Percentiles rank a stretch among this genome's conserved stretches.
These are phyloP conservation scores for Patiria pectinifera DNA, from an alignment of 53 echinoderm and acorn worm genomes.

Conservation along the genomic window DNA sequence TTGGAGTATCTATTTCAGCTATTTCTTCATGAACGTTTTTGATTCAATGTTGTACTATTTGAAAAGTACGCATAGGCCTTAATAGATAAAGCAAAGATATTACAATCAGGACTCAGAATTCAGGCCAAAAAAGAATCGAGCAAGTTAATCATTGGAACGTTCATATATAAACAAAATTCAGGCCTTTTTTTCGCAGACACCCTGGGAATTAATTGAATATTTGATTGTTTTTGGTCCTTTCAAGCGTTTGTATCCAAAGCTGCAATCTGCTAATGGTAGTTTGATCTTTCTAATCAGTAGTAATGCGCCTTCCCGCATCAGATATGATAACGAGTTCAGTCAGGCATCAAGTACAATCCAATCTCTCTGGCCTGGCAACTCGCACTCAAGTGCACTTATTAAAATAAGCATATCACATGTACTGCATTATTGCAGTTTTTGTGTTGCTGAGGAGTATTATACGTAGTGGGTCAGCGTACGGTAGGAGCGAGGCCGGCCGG, in stretches of 20 bases:
- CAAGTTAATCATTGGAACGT: not conserved
- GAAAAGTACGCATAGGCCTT: too few species aligned
- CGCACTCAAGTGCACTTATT: constrained; percentile 55
- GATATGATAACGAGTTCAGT: constrained; percentile 55
- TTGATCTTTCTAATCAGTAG: constrained; percentile 51
- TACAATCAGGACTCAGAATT: too few species aligned
- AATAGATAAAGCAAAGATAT: too few species aligned
- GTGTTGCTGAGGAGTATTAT: constrained; percentile 13
- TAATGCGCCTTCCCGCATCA: constrained; percentile 50
- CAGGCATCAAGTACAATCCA: constrained; percentile 48
- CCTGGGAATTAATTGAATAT: constrained; percentile 36
- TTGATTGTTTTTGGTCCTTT: constrained; percentile 25
- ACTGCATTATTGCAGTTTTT: constrained; percentile 46
- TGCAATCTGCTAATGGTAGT: constrained; percentile 44
- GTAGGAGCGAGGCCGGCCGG: not conserved
- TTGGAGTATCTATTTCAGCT: too few species aligned
- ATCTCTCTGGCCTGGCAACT: constrained; percentile 39
- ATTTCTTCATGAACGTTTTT: too few species aligned
- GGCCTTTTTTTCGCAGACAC: not conserved
- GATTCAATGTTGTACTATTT: too few species aligned
- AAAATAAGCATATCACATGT: constrained; percentile 57
- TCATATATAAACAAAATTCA: not conserved
- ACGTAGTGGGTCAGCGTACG: constrained; percentile 5
- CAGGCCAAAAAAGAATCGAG: not conserved
- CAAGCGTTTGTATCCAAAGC: constrained; percentile 18